These are phyloP conservation scores for Pipistrellus pipistrellus DNA, from an alignment of 2,797 vertebrate species.

Conservation along the genomic window DNA sequence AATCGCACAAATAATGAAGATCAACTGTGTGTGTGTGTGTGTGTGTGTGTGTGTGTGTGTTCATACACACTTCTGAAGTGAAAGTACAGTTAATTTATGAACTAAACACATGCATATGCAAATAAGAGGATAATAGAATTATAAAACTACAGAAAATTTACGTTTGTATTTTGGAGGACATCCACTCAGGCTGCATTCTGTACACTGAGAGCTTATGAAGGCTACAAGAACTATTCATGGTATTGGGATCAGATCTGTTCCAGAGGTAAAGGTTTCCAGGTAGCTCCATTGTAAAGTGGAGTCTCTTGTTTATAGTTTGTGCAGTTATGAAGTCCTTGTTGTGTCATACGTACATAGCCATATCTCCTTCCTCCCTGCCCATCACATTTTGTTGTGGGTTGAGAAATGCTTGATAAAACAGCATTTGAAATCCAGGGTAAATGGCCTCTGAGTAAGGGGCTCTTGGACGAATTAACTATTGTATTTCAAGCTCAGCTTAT, in stretches of 20 bases:
- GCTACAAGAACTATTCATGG: neutral
- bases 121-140: neutral
- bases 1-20: neutral
- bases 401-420: slow-evolving; percentile 19
- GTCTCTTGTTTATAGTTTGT: neutral
- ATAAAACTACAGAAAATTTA: neutral
- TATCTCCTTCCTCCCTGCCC: neutral
- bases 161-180: neutral
- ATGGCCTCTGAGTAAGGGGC: neutral
- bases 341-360: neutral
- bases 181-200: neutral
- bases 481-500: neutral
- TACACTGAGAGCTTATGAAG: neutral
- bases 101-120: neutral
- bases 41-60: neutral
- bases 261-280: neutral
- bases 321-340: neutral
- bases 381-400: neutral
- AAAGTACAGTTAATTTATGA: neutral
- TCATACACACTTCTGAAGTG: neutral
- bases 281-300: neutral
- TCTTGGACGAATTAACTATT: neutral
- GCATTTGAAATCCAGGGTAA: neutral
- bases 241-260: neutral
- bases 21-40: neutral